Evolutionary conservation across 2,888 invertebrate species (phyloP), one percentile per base, ranked within the genome.

Genomic region (Scaptomyza reducta): DNA sequence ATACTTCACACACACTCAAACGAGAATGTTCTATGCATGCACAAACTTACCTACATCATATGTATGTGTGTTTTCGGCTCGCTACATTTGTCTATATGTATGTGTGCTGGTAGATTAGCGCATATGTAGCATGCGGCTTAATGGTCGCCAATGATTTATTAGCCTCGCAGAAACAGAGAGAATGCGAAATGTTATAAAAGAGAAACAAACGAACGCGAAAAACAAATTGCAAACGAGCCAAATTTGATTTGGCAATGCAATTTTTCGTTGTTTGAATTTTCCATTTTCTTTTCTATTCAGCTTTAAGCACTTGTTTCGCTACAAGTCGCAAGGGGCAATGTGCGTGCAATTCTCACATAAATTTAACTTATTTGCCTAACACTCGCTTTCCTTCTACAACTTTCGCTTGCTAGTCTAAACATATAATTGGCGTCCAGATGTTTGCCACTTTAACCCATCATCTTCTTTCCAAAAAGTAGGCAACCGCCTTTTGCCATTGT

Each of bases 111-210:
- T 81, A 81, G 80, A 81, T 81, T 81, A 81, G 85, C 80, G 70
- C 74, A 77, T 82, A 65, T 81, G 85, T 79, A 79, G 82, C 77
- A 82, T 70, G 70, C 70, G 73, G 83, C 86, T 79, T 81, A 85
- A 81, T 85, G 81, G 81, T 81, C 72, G 51, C 67, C 64, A 38
- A 74, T 80, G 84, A 84, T 80, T 80, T 84, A 80, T 84, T 84
- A 63, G 69, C 64, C 73, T 54, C 25, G 27, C 65, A 60, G 64
- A 33, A 67, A 56, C 22, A 58, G 7, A 40, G 45, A 33, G n/a
- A 14, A 14, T 22, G 38, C 22, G 33, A 57, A 42, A 56, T 7
- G 22, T 57, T 41, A 41, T 46, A 53, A 35, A 16, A 58, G 27
- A 29, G 46, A 50, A 31, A 51, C 22, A 35, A 25, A 6, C 22